Percentiles rank a stretch among this genome's conserved stretches.
Conservation (phyloP, 2,113 vertebrate species). For the Scytalopus superciliaris region DNA sequence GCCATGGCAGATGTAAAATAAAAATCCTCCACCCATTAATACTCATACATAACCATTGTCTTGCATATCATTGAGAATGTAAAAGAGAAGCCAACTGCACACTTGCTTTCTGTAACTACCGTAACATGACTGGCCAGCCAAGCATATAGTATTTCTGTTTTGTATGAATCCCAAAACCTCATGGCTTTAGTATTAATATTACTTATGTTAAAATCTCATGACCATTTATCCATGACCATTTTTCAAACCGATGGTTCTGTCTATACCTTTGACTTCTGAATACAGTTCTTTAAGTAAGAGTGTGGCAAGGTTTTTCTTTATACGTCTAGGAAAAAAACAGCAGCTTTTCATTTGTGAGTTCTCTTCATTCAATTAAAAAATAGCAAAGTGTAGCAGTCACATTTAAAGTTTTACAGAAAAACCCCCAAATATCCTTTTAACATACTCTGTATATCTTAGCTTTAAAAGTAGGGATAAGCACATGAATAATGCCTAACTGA, state of each 20-base stretch:
- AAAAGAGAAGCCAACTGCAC: not conserved
- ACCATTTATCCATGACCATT: not conserved
- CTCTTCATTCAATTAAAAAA: not conserved
- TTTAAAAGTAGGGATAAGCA: not conserved
- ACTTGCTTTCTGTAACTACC: not conserved
- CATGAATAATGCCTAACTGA: not conserved
- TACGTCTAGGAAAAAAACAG: not conserved
- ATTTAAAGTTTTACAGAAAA: not conserved
- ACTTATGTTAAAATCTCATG: not conserved
- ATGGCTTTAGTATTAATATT: not conserved
- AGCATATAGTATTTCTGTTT: not conserved
- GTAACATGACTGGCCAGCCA: not conserved
- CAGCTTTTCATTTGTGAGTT: not conserved
- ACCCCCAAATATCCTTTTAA: not conserved
- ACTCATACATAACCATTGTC: not conserved
- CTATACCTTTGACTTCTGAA: not conserved
- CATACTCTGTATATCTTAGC: not conserved
- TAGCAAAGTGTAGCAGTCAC: not conserved
- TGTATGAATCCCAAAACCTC: not conserved
- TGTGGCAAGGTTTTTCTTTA: not conserved
- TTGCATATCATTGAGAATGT: not conserved
- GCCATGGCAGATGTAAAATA: not conserved
- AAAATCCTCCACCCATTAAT: not conserved
- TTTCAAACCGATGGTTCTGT: not conserved
- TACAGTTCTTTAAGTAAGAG: not conserved